Percentiles rank a stretch among this genome's conserved stretches.
phyloP scores from a whole-genome alignment of 64 coral and sea anemone species.

The Actinia equina region DNA sequence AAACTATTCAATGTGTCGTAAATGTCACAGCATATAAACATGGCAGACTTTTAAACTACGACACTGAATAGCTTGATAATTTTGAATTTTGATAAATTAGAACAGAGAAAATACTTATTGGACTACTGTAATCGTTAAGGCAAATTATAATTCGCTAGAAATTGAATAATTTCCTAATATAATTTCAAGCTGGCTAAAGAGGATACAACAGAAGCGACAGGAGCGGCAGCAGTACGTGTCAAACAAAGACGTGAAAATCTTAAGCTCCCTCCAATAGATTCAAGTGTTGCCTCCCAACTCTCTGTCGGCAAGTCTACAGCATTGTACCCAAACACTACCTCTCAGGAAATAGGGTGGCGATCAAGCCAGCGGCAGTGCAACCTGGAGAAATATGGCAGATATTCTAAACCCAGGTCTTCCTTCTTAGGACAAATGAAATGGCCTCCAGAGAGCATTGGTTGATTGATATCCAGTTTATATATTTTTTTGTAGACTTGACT shows the following conservation, averaged over 20 bases:
- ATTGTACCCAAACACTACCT: slow-evolving; percentile 75
- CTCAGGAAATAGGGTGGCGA: slow-evolving; percentile 87
- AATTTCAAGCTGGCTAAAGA: slow-evolving; percentile 76
- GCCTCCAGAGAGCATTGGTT: slow-evolving; percentile 89
- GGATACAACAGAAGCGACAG: slow-evolving; percentile 68
- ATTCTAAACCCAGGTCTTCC: slow-evolving; percentile 73
- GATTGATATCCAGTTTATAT: not conserved
- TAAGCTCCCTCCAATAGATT: slow-evolving; percentile 92
- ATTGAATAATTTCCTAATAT: too few species aligned
- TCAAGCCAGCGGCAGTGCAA: slow-evolving; percentile 82
- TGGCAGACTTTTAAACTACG: too few species aligned
- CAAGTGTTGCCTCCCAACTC: slow-evolving; percentile 83
- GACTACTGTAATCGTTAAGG: too few species aligned
- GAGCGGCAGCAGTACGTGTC: slow-evolving; percentile 81
- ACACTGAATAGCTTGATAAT: too few species aligned
- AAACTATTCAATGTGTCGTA: too few species aligned
- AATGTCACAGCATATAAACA: too few species aligned
- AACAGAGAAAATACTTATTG: too few species aligned
- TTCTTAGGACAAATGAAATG: slow-evolving; percentile 93
- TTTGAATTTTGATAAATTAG: too few species aligned
- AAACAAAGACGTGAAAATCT: slow-evolving; percentile 95
- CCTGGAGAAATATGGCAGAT: slow-evolving; percentile 92
- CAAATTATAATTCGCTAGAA: too few species aligned
- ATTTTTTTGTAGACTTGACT: not conserved
- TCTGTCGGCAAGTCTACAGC: slow-evolving; percentile 79